Base-by-base conservation (phyloP, 2,797 vertebrate genomes). In the Saxicola maurus region DNA sequence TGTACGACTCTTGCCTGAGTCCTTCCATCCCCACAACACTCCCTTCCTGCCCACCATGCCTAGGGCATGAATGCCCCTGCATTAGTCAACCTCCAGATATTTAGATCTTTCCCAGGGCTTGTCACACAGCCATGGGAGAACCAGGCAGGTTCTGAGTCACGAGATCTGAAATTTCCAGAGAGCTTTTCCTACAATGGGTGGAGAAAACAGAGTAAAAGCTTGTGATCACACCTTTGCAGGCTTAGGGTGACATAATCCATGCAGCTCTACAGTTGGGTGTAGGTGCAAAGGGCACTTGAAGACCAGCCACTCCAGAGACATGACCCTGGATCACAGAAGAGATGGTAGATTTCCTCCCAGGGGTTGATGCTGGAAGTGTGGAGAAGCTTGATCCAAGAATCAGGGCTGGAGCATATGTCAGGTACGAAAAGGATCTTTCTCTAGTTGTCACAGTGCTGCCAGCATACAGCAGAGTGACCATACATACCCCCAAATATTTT, bases 341-440 rank as follows among this genome's bases (percentile, higher is more conserved):
- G 18, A 19, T 1, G 5, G 8, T 1, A 0, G n/a, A 43, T 37
- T 55, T 68, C 14, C 31, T 86, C 35, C 17, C 28, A 23, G 12
- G 38, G 17, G 7, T 17, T 8, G 5, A 40, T 68, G 40, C 25
- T 81, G 28, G 59, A 86, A 85, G 45, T 4, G 7, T 61, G 33
- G 25, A 72, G 73, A 31, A 81, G 31, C 35, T 71, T 73, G 31
- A 31, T 37, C 28, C 62, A 64, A 48, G 48, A 68, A 53, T 62
- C 25, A 38, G 69, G 35, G 21, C 38, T 9, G 30, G 9, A 73
- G 37, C 61, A 16, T 14, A 15, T 0, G 0, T 23, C 59, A 20
- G 8, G 17, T 53, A 53, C 28, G 31, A 65, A 79, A 51, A 14
- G 1, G 7, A 13, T 6, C 4, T 10, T 27, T 77, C 75, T 45